phyloP scores from a whole-genome alignment of 2,797 vertebrate genomes.

The Rachycentron canadum region DNA sequence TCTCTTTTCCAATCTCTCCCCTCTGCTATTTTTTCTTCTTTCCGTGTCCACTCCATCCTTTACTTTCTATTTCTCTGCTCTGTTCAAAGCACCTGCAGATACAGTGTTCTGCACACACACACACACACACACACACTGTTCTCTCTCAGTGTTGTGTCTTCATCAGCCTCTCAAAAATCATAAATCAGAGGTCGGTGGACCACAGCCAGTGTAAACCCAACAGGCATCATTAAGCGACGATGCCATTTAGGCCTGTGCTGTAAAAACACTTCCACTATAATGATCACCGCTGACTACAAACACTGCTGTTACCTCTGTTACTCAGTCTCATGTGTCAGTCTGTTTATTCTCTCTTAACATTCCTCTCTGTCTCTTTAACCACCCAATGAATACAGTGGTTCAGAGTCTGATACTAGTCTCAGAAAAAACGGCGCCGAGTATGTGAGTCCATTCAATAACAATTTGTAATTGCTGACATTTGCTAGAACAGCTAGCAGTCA shows the following conservation, averaged over 20 bases:
- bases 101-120: too few species aligned
- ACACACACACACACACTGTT: background rate
- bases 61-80: background rate
- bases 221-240: conserved; percentile 31
- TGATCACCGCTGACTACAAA: conserved; percentile 13
- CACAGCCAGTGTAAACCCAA: conserved; percentile 14
- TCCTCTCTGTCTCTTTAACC: conserved; percentile 8
- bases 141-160: conserved; percentile 5
- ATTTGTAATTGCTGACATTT: too few species aligned
- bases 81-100: background rate
- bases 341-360: conserved; percentile 18
- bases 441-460: too few species aligned
- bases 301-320: background rate
- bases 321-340: conserved; percentile 20
- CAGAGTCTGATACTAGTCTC: too few species aligned
- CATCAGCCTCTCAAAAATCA: background rate
- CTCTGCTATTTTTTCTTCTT: background rate
- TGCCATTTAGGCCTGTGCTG: conserved; percentile 24
- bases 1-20: background rate
- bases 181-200: background rate
- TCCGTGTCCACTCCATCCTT: background rate
- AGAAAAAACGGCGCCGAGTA: too few species aligned
- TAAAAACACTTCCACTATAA: conserved; percentile 16
- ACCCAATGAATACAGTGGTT: too few species aligned
- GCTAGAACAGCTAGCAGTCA: too few species aligned